phyloP scores from a whole-genome alignment of 2,113 vertebrate species.

The Xiphophorus maculatus region DNA sequence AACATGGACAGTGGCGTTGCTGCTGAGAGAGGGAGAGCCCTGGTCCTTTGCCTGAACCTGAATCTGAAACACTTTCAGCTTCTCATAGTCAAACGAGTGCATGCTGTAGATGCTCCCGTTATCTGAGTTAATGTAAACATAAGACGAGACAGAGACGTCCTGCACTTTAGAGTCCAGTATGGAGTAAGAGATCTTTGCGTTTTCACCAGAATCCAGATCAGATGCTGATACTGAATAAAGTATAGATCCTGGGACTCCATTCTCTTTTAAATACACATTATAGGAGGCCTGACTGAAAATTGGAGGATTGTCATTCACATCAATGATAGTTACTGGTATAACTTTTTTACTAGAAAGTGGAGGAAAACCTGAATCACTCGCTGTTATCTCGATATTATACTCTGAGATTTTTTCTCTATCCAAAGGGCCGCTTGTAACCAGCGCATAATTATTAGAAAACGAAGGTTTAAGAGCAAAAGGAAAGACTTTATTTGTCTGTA shows the following conservation, averaged over 20 bases:
- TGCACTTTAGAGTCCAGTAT: too few relatives aligned
- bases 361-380: slow-evolving; percentile 82
- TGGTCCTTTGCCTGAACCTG: slow-evolving; percentile 77
- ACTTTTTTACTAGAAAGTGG: slow-evolving; percentile 76
- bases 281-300: slow-evolving; percentile 76
- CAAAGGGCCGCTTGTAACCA: slow-evolving; percentile 79
- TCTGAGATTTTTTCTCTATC: slow-evolving; percentile 80
- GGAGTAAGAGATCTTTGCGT: too few relatives aligned
- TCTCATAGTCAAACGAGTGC: too few relatives aligned
- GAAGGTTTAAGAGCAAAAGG: slow-evolving; percentile 79
- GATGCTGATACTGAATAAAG: slow-evolving; percentile 48
- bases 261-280: slow-evolving; percentile 83
- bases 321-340: slow-evolving; percentile 81
- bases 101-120: too few relatives aligned
- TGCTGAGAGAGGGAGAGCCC: slow-evolving; percentile 74
- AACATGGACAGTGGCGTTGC: slow-evolving; percentile 78
- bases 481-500: slow-evolving; percentile 46
- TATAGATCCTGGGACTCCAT: slow-evolving; percentile 78
- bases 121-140: too few relatives aligned
- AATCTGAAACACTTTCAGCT: too few relatives aligned
- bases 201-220: too few relatives aligned
- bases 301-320: slow-evolving; percentile 87
- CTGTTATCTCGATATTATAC: slow-evolving; percentile 80
- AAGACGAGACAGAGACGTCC: too few relatives aligned
- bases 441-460: slow-evolving; percentile 85